Percentiles rank a stretch among this genome's conserved stretches.
phyloP scores from a whole-genome alignment of 1,140 invertebrate species.

The Achroia grisella region DNA sequence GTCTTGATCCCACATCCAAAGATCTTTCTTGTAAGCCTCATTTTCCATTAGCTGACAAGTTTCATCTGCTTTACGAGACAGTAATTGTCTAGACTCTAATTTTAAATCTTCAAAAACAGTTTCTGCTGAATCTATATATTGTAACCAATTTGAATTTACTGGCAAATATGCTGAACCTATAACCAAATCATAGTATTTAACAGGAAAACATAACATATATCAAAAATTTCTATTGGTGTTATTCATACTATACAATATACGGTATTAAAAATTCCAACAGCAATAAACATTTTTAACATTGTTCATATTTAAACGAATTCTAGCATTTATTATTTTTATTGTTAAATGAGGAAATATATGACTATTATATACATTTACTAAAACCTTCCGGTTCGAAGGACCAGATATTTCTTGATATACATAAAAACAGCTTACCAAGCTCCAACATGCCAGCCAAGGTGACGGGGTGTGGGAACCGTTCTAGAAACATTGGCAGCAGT shows the following conservation, averaged over 20 bases:
- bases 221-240: no score
- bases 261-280: no score
- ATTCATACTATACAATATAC: neutral
- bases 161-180: conserved; percentile 83
- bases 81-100: conserved; percentile 84
- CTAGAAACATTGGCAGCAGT: conserved; percentile 87
- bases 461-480: conserved; percentile 96
- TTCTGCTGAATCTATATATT: conserved; percentile 89
- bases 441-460: conserved; percentile 97
- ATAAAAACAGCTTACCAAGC: conserved; percentile 77
- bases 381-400: no score
- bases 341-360: no score
- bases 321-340: no score
- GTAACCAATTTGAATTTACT: conserved; percentile 93
- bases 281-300: no score
- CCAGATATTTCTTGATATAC: neutral
- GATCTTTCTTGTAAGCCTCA: conserved; percentile 86
- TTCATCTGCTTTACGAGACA: conserved; percentile 89
- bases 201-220: no score
- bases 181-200: conserved; percentile 13
- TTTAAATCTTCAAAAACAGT: conserved; percentile 89
- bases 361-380: no score
- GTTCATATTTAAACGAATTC: no score
- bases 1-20: conserved; percentile 98
- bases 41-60: conserved; percentile 86